A percentile compares a stretch with the other conserved stretches of the same genome.
Conservation (phyloP, 2,113 vertebrate species). For the Rhynchomys soricoides region DNA sequence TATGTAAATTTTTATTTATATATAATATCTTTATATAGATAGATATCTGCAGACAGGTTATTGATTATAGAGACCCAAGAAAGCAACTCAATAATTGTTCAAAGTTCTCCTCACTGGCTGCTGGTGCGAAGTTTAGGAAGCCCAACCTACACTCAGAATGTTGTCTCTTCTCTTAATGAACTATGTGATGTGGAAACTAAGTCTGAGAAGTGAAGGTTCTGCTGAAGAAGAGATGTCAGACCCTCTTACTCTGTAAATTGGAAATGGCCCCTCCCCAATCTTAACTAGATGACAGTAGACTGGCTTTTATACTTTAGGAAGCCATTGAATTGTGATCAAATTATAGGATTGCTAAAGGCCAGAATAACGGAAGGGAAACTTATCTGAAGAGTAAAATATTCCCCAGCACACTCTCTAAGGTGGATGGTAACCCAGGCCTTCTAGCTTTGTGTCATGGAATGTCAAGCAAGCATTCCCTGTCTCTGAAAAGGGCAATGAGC, state of each 20-base stretch:
- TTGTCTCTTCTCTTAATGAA: slow-evolving; percentile 66
- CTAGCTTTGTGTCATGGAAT: neutral
- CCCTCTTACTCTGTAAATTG: slow-evolving; percentile 41
- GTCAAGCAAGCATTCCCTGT: neutral
- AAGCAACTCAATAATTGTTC: slow-evolving; percentile 84
- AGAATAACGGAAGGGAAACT: slow-evolving; percentile 58
- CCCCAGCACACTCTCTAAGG: slow-evolving; percentile 36
- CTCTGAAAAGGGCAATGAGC: neutral
- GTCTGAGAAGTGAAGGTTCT: slow-evolving; percentile 69
- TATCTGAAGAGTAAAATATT: slow-evolving; percentile 42
- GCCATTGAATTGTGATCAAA: slow-evolving; percentile 65
- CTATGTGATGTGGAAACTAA: slow-evolving; percentile 61
- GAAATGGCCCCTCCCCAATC: slow-evolving; percentile 71
- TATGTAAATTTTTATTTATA: slow-evolving; percentile 87
- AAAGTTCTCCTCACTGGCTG: slow-evolving; percentile 83
- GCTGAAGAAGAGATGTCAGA: slow-evolving; percentile 66
- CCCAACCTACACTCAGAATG: slow-evolving; percentile 83
- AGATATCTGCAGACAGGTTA: slow-evolving; percentile 86
- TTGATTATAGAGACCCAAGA: slow-evolving; percentile 86
- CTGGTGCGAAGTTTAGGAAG: slow-evolving; percentile 85
- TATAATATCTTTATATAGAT: slow-evolving; percentile 84
- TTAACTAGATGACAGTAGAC: slow-evolving; percentile 56
- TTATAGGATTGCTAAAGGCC: slow-evolving; percentile 63
- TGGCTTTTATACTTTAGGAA: slow-evolving; percentile 75
- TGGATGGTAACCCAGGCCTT: neutral